These are phyloP conservation scores for Clostera curtula DNA, from an alignment of 2,888 invertebrate species.

Conservation along the genomic window DNA sequence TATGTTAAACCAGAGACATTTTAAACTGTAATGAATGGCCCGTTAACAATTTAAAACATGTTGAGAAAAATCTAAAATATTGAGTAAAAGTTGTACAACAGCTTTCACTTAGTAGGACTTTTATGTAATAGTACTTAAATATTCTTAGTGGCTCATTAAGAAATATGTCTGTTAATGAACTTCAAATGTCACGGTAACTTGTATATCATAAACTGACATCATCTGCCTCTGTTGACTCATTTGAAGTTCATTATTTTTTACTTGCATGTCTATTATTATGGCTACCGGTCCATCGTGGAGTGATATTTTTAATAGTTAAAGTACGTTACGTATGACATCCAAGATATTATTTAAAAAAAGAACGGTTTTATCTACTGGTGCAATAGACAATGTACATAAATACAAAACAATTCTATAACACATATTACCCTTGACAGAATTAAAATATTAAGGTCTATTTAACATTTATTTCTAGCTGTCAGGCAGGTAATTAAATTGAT, in stretches of 20 bases:
- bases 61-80: slow-evolving; percentile 13
- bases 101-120: slow-evolving; percentile 25
- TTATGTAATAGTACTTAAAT: slow-evolving; percentile 24
- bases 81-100: slow-evolving; percentile 21
- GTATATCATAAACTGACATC: slow-evolving; percentile 25
- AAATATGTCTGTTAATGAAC: slow-evolving; percentile 27
- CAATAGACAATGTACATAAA: no score
- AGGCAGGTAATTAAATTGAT: no score
- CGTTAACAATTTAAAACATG: slow-evolving; percentile 24
- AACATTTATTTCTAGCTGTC: no score
- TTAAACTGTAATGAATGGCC: slow-evolving; percentile 22
- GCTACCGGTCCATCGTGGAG: neutral
- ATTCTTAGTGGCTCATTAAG: slow-evolving; percentile 24
- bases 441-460: no score
- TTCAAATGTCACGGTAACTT: slow-evolving; percentile 17
- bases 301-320: no score
- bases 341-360: no score
- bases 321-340: no score
- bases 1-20: slow-evolving; percentile 17
- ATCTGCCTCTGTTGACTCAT: slow-evolving; percentile 21
- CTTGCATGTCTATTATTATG: slow-evolving; percentile 6
- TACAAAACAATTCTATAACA: no score
- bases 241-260: slow-evolving; percentile 20
- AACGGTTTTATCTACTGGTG: no score
- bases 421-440: no score